These are phyloP conservation scores for Fukomys damarensis DNA, from an alignment of 2,113 vertebrate genomes.

Conservation along the genomic window DNA sequence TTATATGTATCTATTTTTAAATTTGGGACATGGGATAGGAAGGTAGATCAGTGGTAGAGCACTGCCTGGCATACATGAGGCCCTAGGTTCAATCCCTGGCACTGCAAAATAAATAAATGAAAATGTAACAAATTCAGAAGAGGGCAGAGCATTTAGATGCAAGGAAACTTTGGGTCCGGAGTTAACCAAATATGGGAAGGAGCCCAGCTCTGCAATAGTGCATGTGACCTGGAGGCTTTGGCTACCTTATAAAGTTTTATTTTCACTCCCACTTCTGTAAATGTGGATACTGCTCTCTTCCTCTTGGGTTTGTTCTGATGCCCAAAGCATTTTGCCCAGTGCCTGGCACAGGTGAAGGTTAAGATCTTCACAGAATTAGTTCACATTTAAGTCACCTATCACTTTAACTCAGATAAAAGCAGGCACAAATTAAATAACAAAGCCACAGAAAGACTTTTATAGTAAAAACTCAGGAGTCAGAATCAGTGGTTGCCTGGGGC, in stretches of 20 bases:
- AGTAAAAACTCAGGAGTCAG: background rate
- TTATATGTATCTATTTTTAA: background rate
- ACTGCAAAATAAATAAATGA: background rate
- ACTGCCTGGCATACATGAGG: background rate
- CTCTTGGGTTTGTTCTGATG: background rate
- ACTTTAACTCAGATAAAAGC: background rate
- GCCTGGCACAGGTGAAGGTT: no score
- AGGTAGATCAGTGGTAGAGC: background rate
- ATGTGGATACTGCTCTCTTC: background rate
- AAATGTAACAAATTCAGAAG: background rate
- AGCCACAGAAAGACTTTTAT: background rate
- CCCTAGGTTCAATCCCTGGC: background rate
- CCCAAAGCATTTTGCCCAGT: background rate
- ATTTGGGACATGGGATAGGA: background rate
- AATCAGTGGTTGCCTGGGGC: background rate
- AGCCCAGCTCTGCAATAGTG: background rate
- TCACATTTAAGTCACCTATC: background rate
- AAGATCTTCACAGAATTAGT: background rate
- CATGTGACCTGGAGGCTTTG: background rate
- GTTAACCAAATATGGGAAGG: background rate
- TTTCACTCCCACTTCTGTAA: background rate
- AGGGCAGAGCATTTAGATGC: background rate
- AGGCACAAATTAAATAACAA: background rate
- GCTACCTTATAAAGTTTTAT: background rate
- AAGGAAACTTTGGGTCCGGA: background rate